These are phyloP conservation scores for Bellardia bayeri DNA, from an alignment of 2,888 invertebrate genomes.

Conservation along the genomic window DNA sequence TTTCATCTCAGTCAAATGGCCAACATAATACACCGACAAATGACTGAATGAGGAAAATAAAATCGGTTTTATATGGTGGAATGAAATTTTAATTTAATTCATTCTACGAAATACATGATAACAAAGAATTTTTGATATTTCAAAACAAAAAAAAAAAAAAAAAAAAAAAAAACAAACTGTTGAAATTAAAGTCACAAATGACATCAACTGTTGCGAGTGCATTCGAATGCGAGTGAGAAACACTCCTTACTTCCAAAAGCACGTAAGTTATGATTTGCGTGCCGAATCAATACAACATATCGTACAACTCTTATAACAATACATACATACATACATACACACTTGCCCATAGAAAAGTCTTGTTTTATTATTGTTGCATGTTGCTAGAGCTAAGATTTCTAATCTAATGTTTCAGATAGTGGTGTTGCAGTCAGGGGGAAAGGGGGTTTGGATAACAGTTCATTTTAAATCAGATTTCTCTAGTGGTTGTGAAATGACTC, in stretches of 20 bases:
- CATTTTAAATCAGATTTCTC: no score
- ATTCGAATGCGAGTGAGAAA: constrained; percentile 10
- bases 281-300: constrained; percentile 41
- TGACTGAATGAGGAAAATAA: background rate
- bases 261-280: constrained; percentile 54
- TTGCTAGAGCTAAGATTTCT: constrained; percentile 19
- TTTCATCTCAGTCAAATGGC: constrained; percentile 17
- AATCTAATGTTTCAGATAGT: background rate
- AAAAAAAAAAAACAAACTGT: background rate
- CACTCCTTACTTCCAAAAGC: constrained; percentile 5
- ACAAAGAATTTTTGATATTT: constrained; percentile 30
- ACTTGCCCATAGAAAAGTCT: constrained; percentile 9
- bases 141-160: no score
- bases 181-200: constrained; percentile 27
- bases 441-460: background rate
- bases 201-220: constrained; percentile 11
- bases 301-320: background rate
- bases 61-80: background rate
- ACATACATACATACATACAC: background rate
- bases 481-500: no score
- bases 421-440: background rate
- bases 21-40: constrained; percentile 7
- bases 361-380: constrained; percentile 12
- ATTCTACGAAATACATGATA: constrained; percentile 4
- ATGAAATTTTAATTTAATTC: background rate